A percentile compares a stretch with the other conserved stretches of the same genome.
Conservation (phyloP, 2,113 vertebrate genomes). For the Brachyhypopomus occidentalis region DNA sequence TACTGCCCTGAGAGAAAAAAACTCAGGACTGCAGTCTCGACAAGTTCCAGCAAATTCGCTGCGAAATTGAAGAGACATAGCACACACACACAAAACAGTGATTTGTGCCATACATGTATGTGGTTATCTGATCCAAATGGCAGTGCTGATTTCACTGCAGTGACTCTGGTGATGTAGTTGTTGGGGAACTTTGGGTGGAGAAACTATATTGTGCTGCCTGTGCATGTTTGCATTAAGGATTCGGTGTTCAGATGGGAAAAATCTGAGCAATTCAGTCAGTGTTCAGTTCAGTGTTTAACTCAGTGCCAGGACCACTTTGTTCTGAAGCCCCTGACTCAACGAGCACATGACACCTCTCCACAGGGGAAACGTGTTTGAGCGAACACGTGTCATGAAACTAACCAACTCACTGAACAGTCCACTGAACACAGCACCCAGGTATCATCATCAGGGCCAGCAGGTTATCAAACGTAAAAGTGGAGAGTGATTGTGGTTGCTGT, state of each 20-base stretch:
- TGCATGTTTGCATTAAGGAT: background rate
- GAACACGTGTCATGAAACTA: constrained; percentile 18
- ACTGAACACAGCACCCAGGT: constrained; percentile 30
- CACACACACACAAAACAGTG: background rate
- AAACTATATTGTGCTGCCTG: background rate
- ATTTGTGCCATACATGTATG: background rate
- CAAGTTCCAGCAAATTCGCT: background rate
- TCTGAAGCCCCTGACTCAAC: constrained; percentile 34
- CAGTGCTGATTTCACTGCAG: background rate
- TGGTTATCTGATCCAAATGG: background rate
- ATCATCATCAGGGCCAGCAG: constrained; percentile 13
- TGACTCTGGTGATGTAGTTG: background rate
- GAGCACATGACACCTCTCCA: constrained; percentile 18
- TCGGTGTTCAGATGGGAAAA: constrained; percentile 1
- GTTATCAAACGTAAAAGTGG: constrained; percentile 6
- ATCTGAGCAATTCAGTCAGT: constrained; percentile 1
- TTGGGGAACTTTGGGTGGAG: background rate
- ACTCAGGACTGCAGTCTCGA: background rate
- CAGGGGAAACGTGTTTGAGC: constrained; percentile 10
- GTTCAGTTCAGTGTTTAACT: constrained; percentile 4
- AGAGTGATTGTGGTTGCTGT: constrained; percentile 10
- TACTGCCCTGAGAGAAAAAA: background rate
- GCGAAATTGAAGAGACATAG: background rate
- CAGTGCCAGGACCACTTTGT: constrained; percentile 24
- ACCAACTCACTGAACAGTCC: too few species aligned